phyloP scores from a whole-genome alignment of 2,113 vertebrate genomes.

The Stictonetta naevosa region DNA sequence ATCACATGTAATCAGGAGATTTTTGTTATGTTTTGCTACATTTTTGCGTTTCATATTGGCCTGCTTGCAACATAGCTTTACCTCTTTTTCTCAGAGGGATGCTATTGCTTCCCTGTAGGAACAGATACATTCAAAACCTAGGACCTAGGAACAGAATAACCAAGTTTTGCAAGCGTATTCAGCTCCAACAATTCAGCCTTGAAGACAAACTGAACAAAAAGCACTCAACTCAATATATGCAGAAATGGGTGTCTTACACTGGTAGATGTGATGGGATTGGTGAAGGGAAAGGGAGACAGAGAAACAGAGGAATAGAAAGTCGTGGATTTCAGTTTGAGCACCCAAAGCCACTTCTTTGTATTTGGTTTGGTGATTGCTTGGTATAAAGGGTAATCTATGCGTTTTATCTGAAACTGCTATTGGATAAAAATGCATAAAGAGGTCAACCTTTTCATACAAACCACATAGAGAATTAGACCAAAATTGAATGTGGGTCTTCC shows the following conservation, averaged over 20 bases:
- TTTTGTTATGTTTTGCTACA: not conserved
- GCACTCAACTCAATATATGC: not conserved
- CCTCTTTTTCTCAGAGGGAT: not conserved
- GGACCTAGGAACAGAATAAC: not conserved
- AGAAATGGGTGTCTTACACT: not conserved
- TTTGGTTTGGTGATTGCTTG: not conserved
- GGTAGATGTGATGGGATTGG: not conserved
- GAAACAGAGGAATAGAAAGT: not conserved
- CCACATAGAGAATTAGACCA: not conserved
- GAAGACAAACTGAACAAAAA: not conserved
- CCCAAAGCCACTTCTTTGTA: not conserved
- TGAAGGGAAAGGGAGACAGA: not conserved
- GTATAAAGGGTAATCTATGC: not conserved
- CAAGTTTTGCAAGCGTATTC: not conserved
- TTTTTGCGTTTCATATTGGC: not conserved
- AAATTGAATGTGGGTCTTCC: not conserved
- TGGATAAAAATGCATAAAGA: not conserved
- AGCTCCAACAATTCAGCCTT: not conserved
- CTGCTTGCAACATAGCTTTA: not conserved
- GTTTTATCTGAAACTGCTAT: not conserved
- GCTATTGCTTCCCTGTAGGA: not conserved
- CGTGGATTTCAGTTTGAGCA: not conserved
- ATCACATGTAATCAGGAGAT: not conserved
- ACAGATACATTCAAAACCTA: not conserved
- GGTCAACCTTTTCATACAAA: not conserved